Evolutionary conservation across 2,113 vertebrate species (phyloP).

Genomic region (Plestiodon gilberti): DNA sequence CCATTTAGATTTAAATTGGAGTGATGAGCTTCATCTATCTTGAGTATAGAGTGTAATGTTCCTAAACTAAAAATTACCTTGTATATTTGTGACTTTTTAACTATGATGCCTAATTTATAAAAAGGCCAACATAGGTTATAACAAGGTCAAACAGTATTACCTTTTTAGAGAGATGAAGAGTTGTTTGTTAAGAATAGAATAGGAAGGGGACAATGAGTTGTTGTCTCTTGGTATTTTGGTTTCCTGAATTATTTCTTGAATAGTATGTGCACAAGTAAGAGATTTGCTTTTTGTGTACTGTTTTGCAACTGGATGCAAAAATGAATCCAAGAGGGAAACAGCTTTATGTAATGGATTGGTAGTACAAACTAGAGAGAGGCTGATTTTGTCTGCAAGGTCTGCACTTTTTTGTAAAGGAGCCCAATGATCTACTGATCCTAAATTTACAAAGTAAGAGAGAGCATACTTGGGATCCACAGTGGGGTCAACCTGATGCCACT

Average conservation of each 20-base stretch:
- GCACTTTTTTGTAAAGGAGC: not conserved
- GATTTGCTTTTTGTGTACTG: not conserved
- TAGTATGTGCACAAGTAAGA: slow-evolving; percentile 6
- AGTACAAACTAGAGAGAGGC: not conserved
- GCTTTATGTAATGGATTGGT: not conserved
- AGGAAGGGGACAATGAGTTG: slow-evolving; percentile 45
- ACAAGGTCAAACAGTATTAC: not conserved
- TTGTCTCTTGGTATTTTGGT: slow-evolving; percentile 55
- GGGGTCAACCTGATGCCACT: not conserved
- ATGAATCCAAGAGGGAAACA: not conserved
- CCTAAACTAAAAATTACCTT: not conserved
- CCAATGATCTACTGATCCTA: not conserved
- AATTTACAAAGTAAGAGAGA: not conserved
- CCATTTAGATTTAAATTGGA: not conserved
- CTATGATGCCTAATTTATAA: not conserved
- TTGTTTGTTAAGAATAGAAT: slow-evolving; percentile 20
- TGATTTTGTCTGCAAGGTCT: not conserved
- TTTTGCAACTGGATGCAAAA: slow-evolving; percentile 37
- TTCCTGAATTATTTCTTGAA: slow-evolving; percentile 49
- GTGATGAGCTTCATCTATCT: not conserved
- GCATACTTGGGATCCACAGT: not conserved
- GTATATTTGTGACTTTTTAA: not conserved
- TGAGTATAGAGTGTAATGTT: not conserved
- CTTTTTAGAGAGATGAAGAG: not conserved
- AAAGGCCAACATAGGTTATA: not conserved